Conservation (phyloP, 2,797 vertebrate species). For the Ispidina lecontei region DNA sequence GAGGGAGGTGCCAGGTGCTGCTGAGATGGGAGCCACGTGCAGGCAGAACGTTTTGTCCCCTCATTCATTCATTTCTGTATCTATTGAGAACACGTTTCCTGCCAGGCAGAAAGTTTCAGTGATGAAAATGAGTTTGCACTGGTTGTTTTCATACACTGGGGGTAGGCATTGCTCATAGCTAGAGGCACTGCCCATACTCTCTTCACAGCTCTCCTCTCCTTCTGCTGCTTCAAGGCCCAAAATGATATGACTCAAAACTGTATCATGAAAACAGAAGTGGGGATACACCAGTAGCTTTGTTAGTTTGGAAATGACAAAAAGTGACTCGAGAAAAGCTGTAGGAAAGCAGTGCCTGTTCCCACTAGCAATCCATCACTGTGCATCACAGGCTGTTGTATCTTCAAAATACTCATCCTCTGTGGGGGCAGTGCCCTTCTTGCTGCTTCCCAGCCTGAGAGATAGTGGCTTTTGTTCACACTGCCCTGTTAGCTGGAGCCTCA, state of each 20-base stretch:
- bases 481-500: not conserved
- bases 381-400: not conserved
- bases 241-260: accelerated
- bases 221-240: not conserved
- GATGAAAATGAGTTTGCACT: not conserved
- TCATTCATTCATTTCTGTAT: not conserved
- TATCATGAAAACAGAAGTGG: not conserved
- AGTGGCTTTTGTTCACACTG: not conserved
- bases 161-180: not conserved
- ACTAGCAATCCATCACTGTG: not conserved
- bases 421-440: not conserved
- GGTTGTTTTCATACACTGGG: not conserved
- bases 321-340: not conserved
- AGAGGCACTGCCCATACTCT: not conserved
- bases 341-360: not conserved
- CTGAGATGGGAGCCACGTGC: not conserved
- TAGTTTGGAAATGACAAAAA: not conserved
- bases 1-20: not conserved
- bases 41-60: not conserved
- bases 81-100: not conserved
- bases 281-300: not conserved
- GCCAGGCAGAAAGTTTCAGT: not conserved
- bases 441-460: not conserved
- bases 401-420: not conserved
- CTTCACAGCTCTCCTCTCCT: not conserved